Percentiles rank a stretch among this genome's conserved stretches.
Evolutionary conservation across 1,140 invertebrate species (phyloP).

Genomic region (Drosophila tristis): DNA sequence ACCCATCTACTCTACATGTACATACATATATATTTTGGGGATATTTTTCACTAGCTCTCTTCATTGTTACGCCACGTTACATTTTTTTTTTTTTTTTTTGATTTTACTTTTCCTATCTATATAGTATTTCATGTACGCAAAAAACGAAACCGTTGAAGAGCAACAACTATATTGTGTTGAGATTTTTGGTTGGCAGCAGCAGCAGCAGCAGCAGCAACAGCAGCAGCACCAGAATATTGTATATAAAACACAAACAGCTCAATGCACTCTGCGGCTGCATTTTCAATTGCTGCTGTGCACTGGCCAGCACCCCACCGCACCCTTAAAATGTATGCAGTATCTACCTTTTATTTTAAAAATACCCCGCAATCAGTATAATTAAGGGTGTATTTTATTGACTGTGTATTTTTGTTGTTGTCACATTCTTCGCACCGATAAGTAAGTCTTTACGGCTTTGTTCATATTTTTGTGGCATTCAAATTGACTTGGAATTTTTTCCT

Average conservation of each 20-base stretch:
- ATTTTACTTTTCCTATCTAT: constrained; percentile 15
- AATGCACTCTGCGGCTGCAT: constrained; percentile 56
- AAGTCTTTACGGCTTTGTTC: no score
- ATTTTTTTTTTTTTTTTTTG: not conserved
- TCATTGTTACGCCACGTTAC: constrained; percentile 45
- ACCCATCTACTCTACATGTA: not conserved
- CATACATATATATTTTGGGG: constrained; percentile 26
- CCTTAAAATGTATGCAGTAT: constrained; percentile 32
- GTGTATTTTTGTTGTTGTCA: no score
- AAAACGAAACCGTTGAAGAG: constrained; percentile 20
- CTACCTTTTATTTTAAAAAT: constrained; percentile 24
- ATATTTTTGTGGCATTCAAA: no score
- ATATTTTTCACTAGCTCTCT: constrained; percentile 41
- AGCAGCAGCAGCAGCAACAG: not conserved
- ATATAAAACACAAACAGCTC: constrained; percentile 61
- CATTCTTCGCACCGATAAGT: no score
- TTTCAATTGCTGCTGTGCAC: constrained; percentile 52
- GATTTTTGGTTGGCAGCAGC: constrained; percentile 50
- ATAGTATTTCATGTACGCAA: constrained; percentile 28
- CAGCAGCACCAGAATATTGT: constrained; percentile 3
- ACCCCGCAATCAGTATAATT: no score
- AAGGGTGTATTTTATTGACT: no score
- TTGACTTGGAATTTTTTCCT: no score
- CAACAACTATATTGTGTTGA: constrained; percentile 69
- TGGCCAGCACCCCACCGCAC: not conserved